Percentiles rank a stretch among this genome's conserved stretches.
These are phyloP conservation scores for Selene dorsalis DNA, from an alignment of 2,797 vertebrate species.

Conservation along the genomic window DNA sequence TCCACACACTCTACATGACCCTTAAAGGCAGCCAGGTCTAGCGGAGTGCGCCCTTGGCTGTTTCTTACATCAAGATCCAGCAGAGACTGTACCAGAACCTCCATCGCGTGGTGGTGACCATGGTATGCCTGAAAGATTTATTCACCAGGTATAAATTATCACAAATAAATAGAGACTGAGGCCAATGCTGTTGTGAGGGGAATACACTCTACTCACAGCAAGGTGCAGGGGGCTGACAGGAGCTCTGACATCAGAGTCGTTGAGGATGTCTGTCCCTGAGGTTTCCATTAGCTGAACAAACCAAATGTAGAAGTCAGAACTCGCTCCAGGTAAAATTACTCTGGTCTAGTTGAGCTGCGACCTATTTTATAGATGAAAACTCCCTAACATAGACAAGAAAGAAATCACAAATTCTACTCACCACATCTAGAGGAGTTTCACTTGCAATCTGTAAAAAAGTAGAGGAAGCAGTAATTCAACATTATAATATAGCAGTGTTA, in stretches of 20 bases:
- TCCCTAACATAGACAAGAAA: neutral
- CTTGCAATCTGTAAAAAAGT: slow-evolving; percentile 91
- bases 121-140: slow-evolving; percentile 90
- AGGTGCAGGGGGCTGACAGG: slow-evolving; percentile 97
- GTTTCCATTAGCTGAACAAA: slow-evolving; percentile 94
- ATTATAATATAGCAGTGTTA: neutral
- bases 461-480: neutral
- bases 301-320: slow-evolving; percentile 52
- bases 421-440: slow-evolving; percentile 98
- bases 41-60: slow-evolving; percentile 92
- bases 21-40: slow-evolving; percentile 96
- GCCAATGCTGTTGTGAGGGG: neutral
- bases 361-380: neutral
- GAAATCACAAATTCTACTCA: slow-evolving; percentile 82
- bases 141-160: neutral
- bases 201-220: slow-evolving; percentile 88
- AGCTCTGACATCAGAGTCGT: slow-evolving; percentile 91
- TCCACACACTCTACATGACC: slow-evolving; percentile 98
- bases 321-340: neutral
- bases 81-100: slow-evolving; percentile 96
- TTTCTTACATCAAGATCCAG: slow-evolving; percentile 97
- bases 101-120: slow-evolving; percentile 96
- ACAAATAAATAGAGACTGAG: neutral
- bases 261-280: slow-evolving; percentile 95
- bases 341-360: neutral